A percentile compares a stretch with the other conserved stretches of the same genome.
Conservation (phyloP, 2,888 invertebrate species). For the Himalopsyche japonica region DNA sequence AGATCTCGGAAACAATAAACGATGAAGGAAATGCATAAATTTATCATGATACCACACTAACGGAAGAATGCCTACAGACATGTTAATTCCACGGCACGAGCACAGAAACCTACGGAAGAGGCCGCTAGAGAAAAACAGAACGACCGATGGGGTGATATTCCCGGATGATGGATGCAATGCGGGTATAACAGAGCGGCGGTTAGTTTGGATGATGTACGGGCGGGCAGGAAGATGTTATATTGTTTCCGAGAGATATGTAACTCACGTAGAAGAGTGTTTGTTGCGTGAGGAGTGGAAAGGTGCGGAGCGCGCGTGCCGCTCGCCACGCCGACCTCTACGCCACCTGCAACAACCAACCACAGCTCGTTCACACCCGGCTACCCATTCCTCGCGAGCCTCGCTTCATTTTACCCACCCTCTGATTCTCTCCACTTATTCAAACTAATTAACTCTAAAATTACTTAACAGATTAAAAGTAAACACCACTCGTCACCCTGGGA, state of each 20-base stretch:
- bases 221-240: slow-evolving; percentile 47
- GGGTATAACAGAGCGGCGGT: slow-evolving; percentile 10
- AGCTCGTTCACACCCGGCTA: slow-evolving; percentile 45
- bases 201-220: not conserved
- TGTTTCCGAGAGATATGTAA: slow-evolving; percentile 40
- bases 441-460: too few relatives aligned
- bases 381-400: not conserved
- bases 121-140: slow-evolving; percentile 13
- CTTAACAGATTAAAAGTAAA: too few relatives aligned
- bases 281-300: slow-evolving; percentile 51
- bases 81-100: not conserved
- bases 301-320: slow-evolving; percentile 65
- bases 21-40: not conserved
- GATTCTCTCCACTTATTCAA: slow-evolving; percentile 11
- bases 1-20: not conserved
- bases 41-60: not conserved
- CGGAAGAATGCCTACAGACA: not conserved
- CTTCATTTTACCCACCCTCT: slow-evolving; percentile 33
- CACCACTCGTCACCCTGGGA: too few relatives aligned
- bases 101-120: not conserved
- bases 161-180: not conserved
- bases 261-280: slow-evolving; percentile 17
- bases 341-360: slow-evolving; percentile 56
- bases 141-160: not conserved
- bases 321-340: slow-evolving; percentile 51